These are phyloP conservation scores for Macropus fuliginosus DNA, from an alignment of 2,797 vertebrate species.

Conservation along the genomic window DNA sequence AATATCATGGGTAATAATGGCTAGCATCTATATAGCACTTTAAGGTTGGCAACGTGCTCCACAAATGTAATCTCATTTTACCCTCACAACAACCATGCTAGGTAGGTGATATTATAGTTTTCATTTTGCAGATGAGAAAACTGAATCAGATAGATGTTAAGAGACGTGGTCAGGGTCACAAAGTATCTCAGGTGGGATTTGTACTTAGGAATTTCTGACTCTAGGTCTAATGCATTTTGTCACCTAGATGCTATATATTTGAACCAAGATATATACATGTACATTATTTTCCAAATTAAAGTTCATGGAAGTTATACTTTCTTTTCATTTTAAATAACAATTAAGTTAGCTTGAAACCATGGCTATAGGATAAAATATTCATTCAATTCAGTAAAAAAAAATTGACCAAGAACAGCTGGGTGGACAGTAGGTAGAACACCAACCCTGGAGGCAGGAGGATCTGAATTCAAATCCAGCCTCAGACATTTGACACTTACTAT, in stretches of 20 bases:
- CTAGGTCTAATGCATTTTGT: not conserved
- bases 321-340: not conserved
- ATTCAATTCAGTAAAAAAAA: constrained; percentile 45
- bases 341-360: not conserved
- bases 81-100: not conserved
- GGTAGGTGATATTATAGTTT: not conserved
- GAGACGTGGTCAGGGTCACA: not conserved
- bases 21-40: not conserved
- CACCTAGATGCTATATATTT: not conserved
- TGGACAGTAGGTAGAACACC: too few relatives aligned
- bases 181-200: not conserved
- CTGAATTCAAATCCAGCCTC: too few relatives aligned
- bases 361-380: constrained; percentile 25
- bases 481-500: too few relatives aligned
- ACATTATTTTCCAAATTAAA: constrained; percentile 55
- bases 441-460: too few relatives aligned
- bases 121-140: not conserved
- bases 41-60: not conserved
- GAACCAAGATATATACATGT: not conserved
- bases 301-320: not conserved
- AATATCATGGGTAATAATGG: not conserved
- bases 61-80: not conserved
- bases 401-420: not conserved
- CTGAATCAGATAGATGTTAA: not conserved
- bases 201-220: not conserved